These are phyloP conservation scores for Synergus laeviventris DNA, from an alignment of 2,888 invertebrate species.

Conservation along the genomic window DNA sequence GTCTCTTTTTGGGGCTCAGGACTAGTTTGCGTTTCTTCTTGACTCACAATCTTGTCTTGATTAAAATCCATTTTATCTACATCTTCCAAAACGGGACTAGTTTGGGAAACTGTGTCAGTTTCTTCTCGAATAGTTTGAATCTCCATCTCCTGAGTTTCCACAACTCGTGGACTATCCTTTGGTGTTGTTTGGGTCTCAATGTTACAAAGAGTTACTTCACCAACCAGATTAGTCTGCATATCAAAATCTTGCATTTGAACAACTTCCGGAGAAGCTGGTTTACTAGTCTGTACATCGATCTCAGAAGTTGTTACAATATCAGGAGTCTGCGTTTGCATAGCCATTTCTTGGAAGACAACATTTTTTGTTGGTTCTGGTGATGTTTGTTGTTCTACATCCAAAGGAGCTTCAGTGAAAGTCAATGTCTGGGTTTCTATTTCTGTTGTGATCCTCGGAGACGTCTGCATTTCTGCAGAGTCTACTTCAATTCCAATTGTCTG, in stretches of 20 bases:
- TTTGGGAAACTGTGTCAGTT: neutral
- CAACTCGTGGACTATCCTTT: constrained; percentile 54
- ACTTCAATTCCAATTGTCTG: constrained; percentile 74
- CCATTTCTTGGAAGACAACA: constrained; percentile 70
- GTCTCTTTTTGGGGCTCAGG: constrained; percentile 50
- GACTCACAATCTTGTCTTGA: constrained; percentile 18
- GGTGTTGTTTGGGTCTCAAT: constrained; percentile 68
- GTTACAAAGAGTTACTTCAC: constrained; percentile 59
- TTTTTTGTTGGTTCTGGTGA: constrained; percentile 67
- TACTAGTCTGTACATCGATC: constrained; percentile 66
- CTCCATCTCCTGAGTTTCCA: constrained; percentile 61
- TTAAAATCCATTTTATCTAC: neutral
- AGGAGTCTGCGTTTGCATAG: constrained; percentile 75
- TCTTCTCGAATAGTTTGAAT: constrained; percentile 59
- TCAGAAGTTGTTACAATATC: constrained; percentile 69
- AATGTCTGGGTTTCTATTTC: constrained; percentile 79
- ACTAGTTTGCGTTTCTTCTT: constrained; percentile 63
- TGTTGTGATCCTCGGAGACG: constrained; percentile 65
- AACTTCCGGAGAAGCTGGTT: constrained; percentile 64
- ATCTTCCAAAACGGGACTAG: constrained; percentile 45
- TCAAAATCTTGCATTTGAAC: constrained; percentile 75
- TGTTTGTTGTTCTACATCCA: constrained; percentile 69
- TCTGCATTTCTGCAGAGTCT: constrained; percentile 65
- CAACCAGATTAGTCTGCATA: constrained; percentile 77
- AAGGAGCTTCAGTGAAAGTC: constrained; percentile 63